Evolutionary conservation across 2,797 vertebrate genomes (phyloP).

Genomic region (Melanotaenia pygmaea): DNA sequence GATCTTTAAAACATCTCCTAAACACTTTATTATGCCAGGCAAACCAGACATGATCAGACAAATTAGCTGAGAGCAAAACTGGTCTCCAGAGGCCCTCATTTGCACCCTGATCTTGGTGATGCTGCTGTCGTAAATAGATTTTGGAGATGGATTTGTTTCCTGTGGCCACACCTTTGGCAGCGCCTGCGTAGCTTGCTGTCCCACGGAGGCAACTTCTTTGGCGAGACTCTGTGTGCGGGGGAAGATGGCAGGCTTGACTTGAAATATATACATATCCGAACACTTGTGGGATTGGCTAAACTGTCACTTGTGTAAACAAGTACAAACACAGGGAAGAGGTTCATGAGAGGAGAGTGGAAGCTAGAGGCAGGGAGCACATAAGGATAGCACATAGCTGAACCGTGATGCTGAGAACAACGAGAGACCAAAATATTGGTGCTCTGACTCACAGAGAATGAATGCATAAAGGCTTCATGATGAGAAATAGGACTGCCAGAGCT

Average conservation of each 20-base stretch:
- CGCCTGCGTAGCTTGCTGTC: constrained; percentile 35
- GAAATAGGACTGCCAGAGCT: constrained; percentile 50
- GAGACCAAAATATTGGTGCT: constrained; percentile 65
- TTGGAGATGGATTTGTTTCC: constrained; percentile 48
- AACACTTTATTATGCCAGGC: constrained; percentile 23
- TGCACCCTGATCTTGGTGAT: constrained; percentile 40
- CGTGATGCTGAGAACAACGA: constrained; percentile 44
- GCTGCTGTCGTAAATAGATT: constrained; percentile 53
- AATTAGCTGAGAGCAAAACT: constrained; percentile 34
- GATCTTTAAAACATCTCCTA: constrained; percentile 11
- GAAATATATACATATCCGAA: constrained; percentile 67
- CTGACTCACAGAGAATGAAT: constrained; percentile 62
- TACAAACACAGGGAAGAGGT: constrained; percentile 45
- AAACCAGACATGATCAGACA: constrained; percentile 43
- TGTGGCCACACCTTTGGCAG: constrained; percentile 74
- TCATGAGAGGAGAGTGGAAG: constrained; percentile 44
- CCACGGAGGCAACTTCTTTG: constrained; percentile 70
- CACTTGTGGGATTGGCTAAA: constrained; percentile 79
- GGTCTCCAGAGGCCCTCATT: constrained; percentile 42
- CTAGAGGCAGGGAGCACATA: constrained; percentile 36
- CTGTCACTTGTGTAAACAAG: constrained; percentile 62
- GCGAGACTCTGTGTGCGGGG: constrained; percentile 65
- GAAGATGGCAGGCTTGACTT: constrained; percentile 68
- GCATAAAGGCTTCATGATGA: constrained; percentile 61
- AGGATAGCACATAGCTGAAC: constrained; percentile 54